Percentiles rank a stretch among this genome's conserved stretches.
These are phyloP conservation scores for Microcebus griseorufus DNA, from an alignment of 2,113 vertebrate species.

Conservation along the genomic window DNA sequence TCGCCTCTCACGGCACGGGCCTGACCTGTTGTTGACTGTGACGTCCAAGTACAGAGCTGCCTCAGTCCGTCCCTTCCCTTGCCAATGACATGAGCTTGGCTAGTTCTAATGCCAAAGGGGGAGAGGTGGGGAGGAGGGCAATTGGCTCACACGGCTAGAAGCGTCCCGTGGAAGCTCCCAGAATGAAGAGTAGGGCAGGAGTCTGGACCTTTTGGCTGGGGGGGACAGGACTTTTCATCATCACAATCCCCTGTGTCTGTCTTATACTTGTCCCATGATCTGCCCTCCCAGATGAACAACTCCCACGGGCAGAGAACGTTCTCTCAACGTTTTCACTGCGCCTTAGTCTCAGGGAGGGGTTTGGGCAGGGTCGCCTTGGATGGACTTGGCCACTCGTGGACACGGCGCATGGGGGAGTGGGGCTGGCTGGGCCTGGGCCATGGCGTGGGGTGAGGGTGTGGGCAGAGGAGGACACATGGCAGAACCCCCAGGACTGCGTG, in stretches of 20 bases:
- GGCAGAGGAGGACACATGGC: not conserved
- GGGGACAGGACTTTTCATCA: not conserved
- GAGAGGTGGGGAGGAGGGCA: not conserved
- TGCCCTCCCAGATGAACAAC: not conserved
- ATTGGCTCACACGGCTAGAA: no score
- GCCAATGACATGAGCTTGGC: not conserved
- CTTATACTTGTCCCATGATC: not conserved
- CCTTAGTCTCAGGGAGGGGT: not conserved
- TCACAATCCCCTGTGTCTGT: not conserved
- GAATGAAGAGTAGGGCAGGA: no score
- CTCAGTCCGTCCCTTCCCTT: not conserved
- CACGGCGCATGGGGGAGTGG: accelerated
- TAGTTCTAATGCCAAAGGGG: not conserved
- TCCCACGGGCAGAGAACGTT: not conserved
- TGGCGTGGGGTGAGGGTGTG: not conserved
- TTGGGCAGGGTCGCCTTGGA: not conserved
- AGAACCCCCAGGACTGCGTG: not conserved
- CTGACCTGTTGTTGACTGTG: not conserved
- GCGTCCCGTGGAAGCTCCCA: not conserved
- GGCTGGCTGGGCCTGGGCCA: not conserved
- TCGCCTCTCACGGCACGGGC: not conserved
- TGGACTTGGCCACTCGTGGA: not conserved
- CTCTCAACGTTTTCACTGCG: not conserved
- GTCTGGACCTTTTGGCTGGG: not conserved
- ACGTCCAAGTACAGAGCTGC: not conserved